Percentiles rank a stretch among this genome's conserved stretches.
phyloP scores from a whole-genome alignment of 2,888 invertebrate species.

The Anorthoa munda region DNA sequence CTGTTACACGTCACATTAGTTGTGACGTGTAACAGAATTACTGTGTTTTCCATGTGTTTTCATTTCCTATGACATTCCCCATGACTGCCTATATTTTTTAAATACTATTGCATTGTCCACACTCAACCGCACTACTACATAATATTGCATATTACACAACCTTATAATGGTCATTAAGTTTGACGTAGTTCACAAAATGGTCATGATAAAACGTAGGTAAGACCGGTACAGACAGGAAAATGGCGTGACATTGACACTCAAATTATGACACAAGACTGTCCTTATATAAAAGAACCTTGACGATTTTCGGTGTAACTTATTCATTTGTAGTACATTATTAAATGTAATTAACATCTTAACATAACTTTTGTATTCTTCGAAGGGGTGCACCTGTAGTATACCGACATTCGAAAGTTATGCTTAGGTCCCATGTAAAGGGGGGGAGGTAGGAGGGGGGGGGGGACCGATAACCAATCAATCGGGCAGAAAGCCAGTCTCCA shows the following conservation, averaged over 20 bases:
- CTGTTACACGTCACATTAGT: too few species aligned
- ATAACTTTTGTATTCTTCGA: too few species aligned
- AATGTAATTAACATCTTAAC: too few species aligned
- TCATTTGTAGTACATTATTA: neutral
- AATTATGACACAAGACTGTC: neutral
- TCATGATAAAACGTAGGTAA: neutral
- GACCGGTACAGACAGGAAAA: neutral
- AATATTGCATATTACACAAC: neutral
- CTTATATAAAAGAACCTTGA: neutral
- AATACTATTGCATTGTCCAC: neutral
- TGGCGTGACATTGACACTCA: slow-evolving; percentile 12
- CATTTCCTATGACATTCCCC: too few species aligned
- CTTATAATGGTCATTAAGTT: neutral
- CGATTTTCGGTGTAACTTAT: neutral
- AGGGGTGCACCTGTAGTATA: too few species aligned
- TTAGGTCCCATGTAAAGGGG: too few species aligned
- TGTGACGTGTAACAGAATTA: too few species aligned
- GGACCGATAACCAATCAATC: too few species aligned
- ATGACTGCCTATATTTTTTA: neutral
- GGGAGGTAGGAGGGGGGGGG: too few species aligned
- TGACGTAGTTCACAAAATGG: neutral
- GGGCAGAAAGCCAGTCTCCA: too few species aligned
- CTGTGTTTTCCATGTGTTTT: too few species aligned
- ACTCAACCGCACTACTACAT: neutral
- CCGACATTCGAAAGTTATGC: too few species aligned